phyloP scores from a whole-genome alignment of 2,888 invertebrate species.

The Sarcophaga variegata region DNA sequence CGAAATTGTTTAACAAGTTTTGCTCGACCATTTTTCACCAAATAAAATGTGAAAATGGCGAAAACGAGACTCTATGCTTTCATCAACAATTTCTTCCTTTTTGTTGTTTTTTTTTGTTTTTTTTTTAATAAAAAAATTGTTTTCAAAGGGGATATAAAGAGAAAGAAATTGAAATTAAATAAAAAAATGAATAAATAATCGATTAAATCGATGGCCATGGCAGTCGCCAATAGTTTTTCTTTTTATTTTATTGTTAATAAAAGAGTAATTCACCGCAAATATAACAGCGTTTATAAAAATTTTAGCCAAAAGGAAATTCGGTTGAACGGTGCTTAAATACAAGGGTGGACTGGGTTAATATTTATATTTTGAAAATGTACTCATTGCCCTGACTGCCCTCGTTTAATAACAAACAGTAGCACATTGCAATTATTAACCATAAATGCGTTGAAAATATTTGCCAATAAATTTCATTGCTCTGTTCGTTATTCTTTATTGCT shows the following conservation, averaged over 20 bases:
- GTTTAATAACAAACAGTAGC: too few species aligned
- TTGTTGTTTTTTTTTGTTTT: too few species aligned
- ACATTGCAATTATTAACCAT: too few species aligned
- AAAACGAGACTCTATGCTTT: neutral
- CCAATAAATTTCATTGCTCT: too few species aligned
- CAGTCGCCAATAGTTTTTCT: slow-evolving; percentile 40
- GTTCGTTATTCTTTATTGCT: too few species aligned
- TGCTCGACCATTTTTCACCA: slow-evolving; percentile 31
- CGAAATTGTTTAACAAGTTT: slow-evolving; percentile 50
- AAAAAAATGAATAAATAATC: slow-evolving; percentile 40
- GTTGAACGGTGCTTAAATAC: too few species aligned
- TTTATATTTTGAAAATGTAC: too few species aligned
- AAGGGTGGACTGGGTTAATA: too few species aligned
- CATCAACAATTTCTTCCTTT: neutral
- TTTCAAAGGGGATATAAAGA: neutral
- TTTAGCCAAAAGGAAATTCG: too few species aligned
- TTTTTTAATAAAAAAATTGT: slow-evolving; percentile 38
- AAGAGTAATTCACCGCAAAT: slow-evolving; percentile 50
- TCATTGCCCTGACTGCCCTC: too few species aligned
- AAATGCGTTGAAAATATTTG: too few species aligned
- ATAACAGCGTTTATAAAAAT: too few species aligned
- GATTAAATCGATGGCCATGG: slow-evolving; percentile 32
- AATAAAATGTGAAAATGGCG: slow-evolving; percentile 14
- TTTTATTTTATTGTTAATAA: neutral
- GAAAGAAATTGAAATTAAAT: neutral